Percentiles rank a stretch among this genome's conserved stretches.
Evolutionary conservation across 2,888 invertebrate genomes (phyloP).

Genomic region (Aphidius colemani): DNA sequence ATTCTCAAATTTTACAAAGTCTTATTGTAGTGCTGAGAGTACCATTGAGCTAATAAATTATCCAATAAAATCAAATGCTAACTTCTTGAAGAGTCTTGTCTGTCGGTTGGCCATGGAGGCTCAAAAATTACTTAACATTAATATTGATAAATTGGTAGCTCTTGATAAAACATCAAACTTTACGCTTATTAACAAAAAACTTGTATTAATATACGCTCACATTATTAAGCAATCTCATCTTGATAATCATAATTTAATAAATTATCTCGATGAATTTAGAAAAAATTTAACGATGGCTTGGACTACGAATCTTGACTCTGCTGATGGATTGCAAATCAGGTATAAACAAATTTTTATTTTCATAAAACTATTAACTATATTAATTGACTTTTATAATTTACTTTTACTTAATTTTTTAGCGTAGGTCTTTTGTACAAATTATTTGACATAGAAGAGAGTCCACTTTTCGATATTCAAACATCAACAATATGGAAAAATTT

Average conservation of each 20-base stretch:
- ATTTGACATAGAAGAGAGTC: conserved; percentile 46
- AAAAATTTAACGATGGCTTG: conserved; percentile 41
- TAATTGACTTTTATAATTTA: background rate
- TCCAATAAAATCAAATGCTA: conserved; percentile 46
- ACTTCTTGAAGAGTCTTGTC: conserved; percentile 44
- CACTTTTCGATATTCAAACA: conserved; percentile 43
- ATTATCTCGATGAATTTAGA: conserved; percentile 35
- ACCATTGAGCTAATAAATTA: conserved; percentile 45
- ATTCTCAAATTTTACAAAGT: conserved; percentile 46
- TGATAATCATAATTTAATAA: conserved; percentile 35
- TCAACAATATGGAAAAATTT: conserved; percentile 42
- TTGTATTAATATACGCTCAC: conserved; percentile 46
- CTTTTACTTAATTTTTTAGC: conserved; percentile 42
- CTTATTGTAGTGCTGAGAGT: conserved; percentile 41
- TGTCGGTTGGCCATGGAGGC: conserved; percentile 46
- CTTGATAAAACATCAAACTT: conserved; percentile 44
- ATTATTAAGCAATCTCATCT: conserved; percentile 45
- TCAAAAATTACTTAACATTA: conserved; percentile 42
- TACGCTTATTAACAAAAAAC: conserved; percentile 48
- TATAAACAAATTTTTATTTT: conserved; percentile 28
- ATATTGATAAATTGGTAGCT: conserved; percentile 36
- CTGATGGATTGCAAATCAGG: conserved; percentile 49
- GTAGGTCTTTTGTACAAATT: conserved; percentile 52
- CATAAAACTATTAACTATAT: background rate
- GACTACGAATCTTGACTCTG: conserved; percentile 38